Base-by-base conservation (phyloP, 1,140 invertebrate genomes). In the Cherax quadricarinatus region DNA sequence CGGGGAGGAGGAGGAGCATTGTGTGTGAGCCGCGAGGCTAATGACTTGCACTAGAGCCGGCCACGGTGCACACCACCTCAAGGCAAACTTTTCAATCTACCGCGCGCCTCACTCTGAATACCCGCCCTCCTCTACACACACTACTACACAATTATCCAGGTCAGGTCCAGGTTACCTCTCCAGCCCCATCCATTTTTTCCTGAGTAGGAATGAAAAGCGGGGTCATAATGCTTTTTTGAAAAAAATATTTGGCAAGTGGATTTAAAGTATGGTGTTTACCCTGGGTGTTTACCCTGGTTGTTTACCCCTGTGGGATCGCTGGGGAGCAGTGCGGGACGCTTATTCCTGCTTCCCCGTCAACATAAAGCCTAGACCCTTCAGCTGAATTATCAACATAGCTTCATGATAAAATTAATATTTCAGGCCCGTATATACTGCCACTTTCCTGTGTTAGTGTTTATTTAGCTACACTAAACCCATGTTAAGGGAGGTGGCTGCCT, bases 201-300 rank as follows among this genome's bases (percentile, higher is more conserved):
- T 62, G 83, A 85, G 60, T 53, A n/a, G 60, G 60, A 85, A 70
- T 85, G 83, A 85, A 85, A 85, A 62, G 83, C 83, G 60, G 53
- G 82, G 60, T 70, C 83, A 85, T 85, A 85, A 85, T 57, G 83
- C 62, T 85, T 85, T 85, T 85, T 85, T 85, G 48, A 30, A 85
- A 49, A 85, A 84, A 70, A 48, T 62, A 66, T 66, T 41, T 62
- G n/a, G 83, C 41, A 66, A 85, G 83, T 85, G 83, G 70, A 85
- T 48, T 85, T 85, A 85, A 49, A 21, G 62, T 85, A 70, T 57
- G 53, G 9, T 57, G 9, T 57, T 57, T 9, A 57, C 53, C 53
- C 53, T 9, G 9, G 53, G 5, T 14, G 9, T 57, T 12, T 57
- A 12, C 53, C 53, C 53, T 57, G 0, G n/a, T n/a, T n/a, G n/a